These are phyloP conservation scores for Melinaea menophilus DNA, from an alignment of 2,888 invertebrate genomes.

Conservation along the genomic window DNA sequence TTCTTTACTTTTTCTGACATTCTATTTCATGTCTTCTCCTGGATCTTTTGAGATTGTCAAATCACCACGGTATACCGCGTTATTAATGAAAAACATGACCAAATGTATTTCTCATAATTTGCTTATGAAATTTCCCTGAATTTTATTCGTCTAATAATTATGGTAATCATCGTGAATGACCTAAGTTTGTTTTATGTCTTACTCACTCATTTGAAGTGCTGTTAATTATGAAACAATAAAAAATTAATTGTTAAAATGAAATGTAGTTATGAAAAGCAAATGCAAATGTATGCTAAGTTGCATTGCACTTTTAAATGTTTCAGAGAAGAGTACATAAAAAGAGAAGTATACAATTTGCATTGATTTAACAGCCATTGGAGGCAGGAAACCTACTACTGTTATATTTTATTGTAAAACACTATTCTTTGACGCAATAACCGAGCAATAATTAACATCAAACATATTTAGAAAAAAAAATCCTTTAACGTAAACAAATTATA, in stretches of 20 bases:
- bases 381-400: background rate
- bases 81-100: slow-evolving; percentile 22
- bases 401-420: background rate
- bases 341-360: slow-evolving; percentile 12
- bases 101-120: background rate
- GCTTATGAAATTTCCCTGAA: too few species aligned
- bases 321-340: slow-evolving; percentile 6
- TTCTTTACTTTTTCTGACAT: background rate
- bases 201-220: too few species aligned
- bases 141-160: too few species aligned
- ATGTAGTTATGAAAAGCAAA: too few species aligned
- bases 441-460: slow-evolving; percentile 97
- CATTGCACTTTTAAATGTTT: slow-evolving; percentile 15
- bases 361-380: slow-evolving; percentile 9
- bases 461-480: slow-evolving; percentile 75
- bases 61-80: slow-evolving; percentile 20
- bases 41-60: background rate
- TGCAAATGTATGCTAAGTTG: slow-evolving; percentile 18
- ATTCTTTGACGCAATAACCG: slow-evolving; percentile 23
- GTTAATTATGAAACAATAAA: slow-evolving; percentile 9
- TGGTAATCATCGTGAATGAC: too few species aligned
- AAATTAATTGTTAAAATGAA: background rate
- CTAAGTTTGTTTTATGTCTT: too few species aligned
- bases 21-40: background rate
- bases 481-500: too few species aligned